Percentiles rank a stretch among this genome's conserved stretches.
These are phyloP conservation scores for Globia sparganii DNA, from an alignment of 2,888 invertebrate genomes.

Conservation along the genomic window DNA sequence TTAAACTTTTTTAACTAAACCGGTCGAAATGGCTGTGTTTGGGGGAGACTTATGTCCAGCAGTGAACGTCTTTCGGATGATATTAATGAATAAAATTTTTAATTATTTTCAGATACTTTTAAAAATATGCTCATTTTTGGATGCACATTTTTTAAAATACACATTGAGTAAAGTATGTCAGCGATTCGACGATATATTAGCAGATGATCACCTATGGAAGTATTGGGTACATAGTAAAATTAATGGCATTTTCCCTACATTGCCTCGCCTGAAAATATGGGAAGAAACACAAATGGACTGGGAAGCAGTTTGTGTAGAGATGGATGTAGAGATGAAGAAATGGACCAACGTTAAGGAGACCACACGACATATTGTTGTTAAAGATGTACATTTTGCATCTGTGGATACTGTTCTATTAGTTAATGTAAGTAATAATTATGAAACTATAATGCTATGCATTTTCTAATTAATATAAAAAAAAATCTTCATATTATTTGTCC, in stretches of 20 bases:
- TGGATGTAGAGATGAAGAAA: conserved; percentile 90
- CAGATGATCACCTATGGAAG: conserved; percentile 90
- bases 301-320: conserved; percentile 90
- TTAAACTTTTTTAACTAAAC: background rate
- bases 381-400: conserved; percentile 90
- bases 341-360: conserved; percentile 88
- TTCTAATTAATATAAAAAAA: background rate
- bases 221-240: conserved; percentile 86
- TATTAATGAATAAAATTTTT: background rate
- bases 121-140: conserved; percentile 91
- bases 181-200: conserved; percentile 89
- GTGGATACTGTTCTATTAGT: conserved; percentile 90
- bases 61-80: too few relatives aligned
- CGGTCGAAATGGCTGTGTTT: background rate
- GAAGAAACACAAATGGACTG: conserved; percentile 87
- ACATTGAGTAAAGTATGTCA: conserved; percentile 90
- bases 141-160: conserved; percentile 89
- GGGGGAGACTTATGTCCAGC: too few relatives aligned
- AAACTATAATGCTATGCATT: background rate
- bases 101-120: conserved; percentile 88
- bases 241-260: conserved; percentile 81
- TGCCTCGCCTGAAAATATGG: conserved; percentile 80
- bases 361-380: conserved; percentile 87
- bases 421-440: conserved; percentile 82
- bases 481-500: background rate